Base-by-base conservation (phyloP, 2,113 vertebrate species). In the Gambusia affinis region DNA sequence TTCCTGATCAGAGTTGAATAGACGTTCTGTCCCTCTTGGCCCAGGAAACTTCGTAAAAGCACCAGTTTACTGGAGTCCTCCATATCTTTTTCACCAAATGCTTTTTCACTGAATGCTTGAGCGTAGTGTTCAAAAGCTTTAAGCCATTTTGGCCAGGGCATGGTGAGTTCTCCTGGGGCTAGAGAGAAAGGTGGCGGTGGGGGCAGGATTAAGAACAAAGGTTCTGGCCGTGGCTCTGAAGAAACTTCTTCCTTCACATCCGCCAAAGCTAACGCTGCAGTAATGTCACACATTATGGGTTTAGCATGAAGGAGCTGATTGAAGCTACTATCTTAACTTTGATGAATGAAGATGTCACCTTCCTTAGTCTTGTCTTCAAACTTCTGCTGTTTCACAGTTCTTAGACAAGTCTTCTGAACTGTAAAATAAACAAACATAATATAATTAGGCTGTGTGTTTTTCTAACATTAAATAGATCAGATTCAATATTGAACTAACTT, bases 31-130 rank as follows among this genome's bases (percentile, higher is more conserved):
- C 92, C 92, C 51, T 92, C 89, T 0, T 37, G 75, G n/a, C 92
- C 92, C 0, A 93, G 87, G 70, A 88, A 91, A 82, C 88, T 89
- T 70, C 84, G 83, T 24, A 93, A 24, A 1, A 93, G 89, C 24
- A 64, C 35, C 64, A 84, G 75, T 69, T 85, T 92, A 6, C 73
- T 89, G 57, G 85, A 85, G 79, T 92, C 91, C 0, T 28, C 72
- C 35, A 93, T 84, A 33, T 87, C 73, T n/a, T 74, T 80, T 29
- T 89, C 87, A 28, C 83, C 87, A 1, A 92, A 86, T 0, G 12
- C 73, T n/a, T 76, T 80, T 35, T 89, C 87, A 28, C 83, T 86
- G 0, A 92, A 86, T 0, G 69, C 86, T 7, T 82, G 80, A 0
- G 87, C n/a, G 70, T 93, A 93, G 69, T 75, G 77, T 64, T 91